phyloP scores from a whole-genome alignment of 2,888 invertebrate species.

The Xestobium rufovillosum region DNA sequence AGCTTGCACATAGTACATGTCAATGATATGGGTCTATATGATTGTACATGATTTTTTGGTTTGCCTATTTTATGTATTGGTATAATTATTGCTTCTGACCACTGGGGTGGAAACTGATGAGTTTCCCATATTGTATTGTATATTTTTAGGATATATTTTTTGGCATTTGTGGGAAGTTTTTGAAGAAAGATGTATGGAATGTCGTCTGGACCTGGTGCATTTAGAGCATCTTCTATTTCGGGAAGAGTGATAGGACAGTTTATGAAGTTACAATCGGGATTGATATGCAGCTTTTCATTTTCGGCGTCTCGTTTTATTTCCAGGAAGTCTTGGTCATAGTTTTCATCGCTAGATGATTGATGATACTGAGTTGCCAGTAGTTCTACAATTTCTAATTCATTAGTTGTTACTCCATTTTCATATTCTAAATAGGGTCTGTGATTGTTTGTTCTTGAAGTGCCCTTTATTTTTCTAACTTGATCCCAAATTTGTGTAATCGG shows the following conservation, averaged over 20 bases:
- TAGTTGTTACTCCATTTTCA: not conserved
- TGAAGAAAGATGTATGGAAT: conserved; percentile 13
- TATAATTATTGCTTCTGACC: conserved; percentile 14
- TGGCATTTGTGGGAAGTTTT: conserved; percentile 10
- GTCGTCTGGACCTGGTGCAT: conserved; percentile 14
- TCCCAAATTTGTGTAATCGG: conserved; percentile 15
- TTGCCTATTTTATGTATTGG: conserved; percentile 15
- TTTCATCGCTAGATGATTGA: conserved; percentile 8
- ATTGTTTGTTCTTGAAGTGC: conserved; percentile 6
- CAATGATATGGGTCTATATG: conserved; percentile 18
- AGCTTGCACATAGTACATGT: conserved; percentile 16
- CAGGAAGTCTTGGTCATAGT: conserved; percentile 7
- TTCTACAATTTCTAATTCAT: conserved; percentile 9
- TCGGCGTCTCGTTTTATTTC: conserved; percentile 3
- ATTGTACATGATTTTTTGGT: conserved; percentile 12
- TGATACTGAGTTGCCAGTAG: conserved; percentile 4
- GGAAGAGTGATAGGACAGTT: conserved; percentile 11
- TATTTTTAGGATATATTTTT: conserved; percentile 9
- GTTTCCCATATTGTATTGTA: conserved; percentile 12
- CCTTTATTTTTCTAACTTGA: conserved; percentile 18
- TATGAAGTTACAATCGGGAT: conserved; percentile 9
- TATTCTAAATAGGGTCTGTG: conserved; percentile 1
- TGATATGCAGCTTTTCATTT: conserved; percentile 5
- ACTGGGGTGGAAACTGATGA: conserved; percentile 12
- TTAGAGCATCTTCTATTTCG: conserved; percentile 14